Evolutionary conservation across 2,888 invertebrate genomes (phyloP).

Genomic region (Caenorhabditis sulstoni): DNA sequence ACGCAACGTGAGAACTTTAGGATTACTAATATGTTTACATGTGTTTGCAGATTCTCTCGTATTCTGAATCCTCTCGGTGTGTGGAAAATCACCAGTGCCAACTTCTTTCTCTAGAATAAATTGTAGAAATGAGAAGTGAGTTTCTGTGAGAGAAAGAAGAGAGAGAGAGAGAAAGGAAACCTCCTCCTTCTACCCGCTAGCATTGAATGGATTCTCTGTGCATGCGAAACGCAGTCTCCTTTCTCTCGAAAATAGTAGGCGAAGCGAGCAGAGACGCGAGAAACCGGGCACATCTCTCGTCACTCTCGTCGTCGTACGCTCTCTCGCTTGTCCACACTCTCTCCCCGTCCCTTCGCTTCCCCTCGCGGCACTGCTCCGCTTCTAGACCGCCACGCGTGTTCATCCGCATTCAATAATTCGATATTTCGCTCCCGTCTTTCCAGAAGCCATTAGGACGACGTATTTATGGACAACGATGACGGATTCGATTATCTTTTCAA

Average conservation of each 20-base stretch:
- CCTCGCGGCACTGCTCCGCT: conserved; percentile 44
- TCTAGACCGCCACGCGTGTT: conserved; percentile 34
- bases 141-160: conserved; percentile 1
- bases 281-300: conserved; percentile 45
- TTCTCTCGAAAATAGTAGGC: conserved; percentile 22
- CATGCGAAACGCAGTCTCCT: conserved; percentile 42
- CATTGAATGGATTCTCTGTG: conserved; percentile 47
- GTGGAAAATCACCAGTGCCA: conserved; percentile 68
- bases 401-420: conserved; percentile 51
- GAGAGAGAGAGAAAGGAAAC: background rate
- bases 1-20: conserved; percentile 59
- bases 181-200: conserved; percentile 24
- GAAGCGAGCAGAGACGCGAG: conserved; percentile 33
- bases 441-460: conserved; percentile 12
- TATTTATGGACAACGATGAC: conserved; percentile 81
- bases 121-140: conserved; percentile 17
- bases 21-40: background rate
- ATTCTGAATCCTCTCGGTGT: conserved; percentile 68
- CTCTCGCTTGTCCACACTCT: conserved; percentile 32
- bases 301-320: conserved; percentile 46
- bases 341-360: conserved; percentile 19
- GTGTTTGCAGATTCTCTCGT: conserved; percentile 66
- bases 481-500: conserved; percentile 85
- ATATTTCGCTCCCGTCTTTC: conserved; percentile 20
- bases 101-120: conserved; percentile 46